Evolutionary conservation across 2,888 invertebrate species (phyloP), one percentile per base, ranked within the genome.

Genomic region (Cheilosia urbana): DNA sequence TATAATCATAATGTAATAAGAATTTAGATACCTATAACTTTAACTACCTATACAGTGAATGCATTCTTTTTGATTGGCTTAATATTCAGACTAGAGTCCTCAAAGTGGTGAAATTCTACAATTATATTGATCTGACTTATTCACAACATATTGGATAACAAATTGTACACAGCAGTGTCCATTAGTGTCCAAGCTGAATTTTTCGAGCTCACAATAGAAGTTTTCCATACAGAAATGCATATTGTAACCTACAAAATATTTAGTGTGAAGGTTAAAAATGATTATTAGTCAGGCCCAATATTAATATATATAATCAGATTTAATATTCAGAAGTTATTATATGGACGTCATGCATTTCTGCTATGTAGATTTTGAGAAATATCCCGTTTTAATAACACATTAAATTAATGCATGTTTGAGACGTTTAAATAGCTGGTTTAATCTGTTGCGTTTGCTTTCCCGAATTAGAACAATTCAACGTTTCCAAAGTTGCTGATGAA

Each of bases 381-480:
- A 71, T 45, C 45, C 65, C 49, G 49, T 17, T 47, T 4, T 24
- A 24, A 24, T 24, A 24, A 24, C 5, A 4, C 5, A 24, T 24
- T 24, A 7, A 37, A 37, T 49, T 15, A 34, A 9, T 34, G 27
- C 27, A 13, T 17, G 34, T 11, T 40, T 30, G 82, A 65, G 88
- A 63, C 80, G 73, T 49, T 87, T 71, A 88, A 66, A 85, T 78
- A 58, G 87, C 85, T 49, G 84, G 87, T 84, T 88, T 87, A 19
- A 88, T 84, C 57, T 87, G n/a, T n/a, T n/a, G 72, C 15, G 76
- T 87, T 81, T 87, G 88, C 49, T 88, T 88, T 37, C 72, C 77
- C 7, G 81, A 79, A 63, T 82, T 63, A 9, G 79, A 82, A 42
- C 75, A 75, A 71, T 57, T 37, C 24, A 49, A 80, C 11, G 55